phyloP scores from a whole-genome alignment of 1,140 invertebrate species.

The Schmidtea mediterranea region DNA sequence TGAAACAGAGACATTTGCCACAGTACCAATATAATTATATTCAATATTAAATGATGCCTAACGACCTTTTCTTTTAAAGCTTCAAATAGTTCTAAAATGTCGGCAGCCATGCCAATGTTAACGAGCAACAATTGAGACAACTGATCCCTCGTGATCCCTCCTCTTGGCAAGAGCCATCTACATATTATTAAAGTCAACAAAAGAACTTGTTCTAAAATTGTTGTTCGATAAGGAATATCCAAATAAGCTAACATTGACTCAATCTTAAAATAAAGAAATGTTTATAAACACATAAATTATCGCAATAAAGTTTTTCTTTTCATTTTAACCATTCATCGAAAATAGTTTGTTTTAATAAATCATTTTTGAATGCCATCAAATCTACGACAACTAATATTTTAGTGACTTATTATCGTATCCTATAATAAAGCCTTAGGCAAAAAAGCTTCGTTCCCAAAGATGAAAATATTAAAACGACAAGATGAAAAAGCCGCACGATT shows the following conservation, averaged over 20 bases:
- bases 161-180: conserved; percentile 56
- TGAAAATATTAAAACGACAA: too few relatives aligned
- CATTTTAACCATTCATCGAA: too few relatives aligned
- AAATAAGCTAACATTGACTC: conserved; percentile 9
- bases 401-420: too few relatives aligned
- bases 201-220: conserved; percentile 51
- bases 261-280: too few relatives aligned
- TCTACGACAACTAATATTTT: too few relatives aligned
- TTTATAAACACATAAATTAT: too few relatives aligned
- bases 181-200: conserved; percentile 61
- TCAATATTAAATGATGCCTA: conserved; percentile 10
- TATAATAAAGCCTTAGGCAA: too few relatives aligned
- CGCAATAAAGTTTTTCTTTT: too few relatives aligned
- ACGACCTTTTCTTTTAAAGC: conserved; percentile 37
- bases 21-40: conserved; percentile 11
- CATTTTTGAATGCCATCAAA: too few relatives aligned
- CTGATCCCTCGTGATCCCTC: conserved; percentile 59
- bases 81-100: conserved; percentile 77
- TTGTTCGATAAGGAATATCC: conserved; percentile 6
- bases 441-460: too few relatives aligned
- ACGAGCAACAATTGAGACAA: conserved; percentile 59
- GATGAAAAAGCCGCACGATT: too few relatives aligned
- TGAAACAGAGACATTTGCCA: conserved; percentile 56
- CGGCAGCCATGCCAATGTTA: conserved; percentile 47
- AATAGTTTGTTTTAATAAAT: too few relatives aligned